Conservation (phyloP, 2,888 invertebrate species). For the Rhopalosiphum nymphaeae region DNA sequence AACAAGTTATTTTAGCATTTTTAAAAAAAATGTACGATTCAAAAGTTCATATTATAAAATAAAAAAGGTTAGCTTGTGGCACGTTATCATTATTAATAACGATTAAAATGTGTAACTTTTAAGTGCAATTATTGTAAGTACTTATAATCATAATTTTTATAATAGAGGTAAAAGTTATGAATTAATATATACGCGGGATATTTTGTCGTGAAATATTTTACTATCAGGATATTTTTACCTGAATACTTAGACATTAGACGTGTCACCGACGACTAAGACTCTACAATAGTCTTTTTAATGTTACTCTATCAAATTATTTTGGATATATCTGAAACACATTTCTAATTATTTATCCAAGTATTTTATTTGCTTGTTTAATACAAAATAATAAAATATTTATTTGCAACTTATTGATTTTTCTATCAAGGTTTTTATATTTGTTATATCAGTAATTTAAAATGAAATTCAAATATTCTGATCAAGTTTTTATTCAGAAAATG, state of each 20-base stretch:
- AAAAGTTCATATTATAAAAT: neutral
- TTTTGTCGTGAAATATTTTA: neutral
- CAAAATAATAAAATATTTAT: neutral
- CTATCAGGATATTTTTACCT: neutral
- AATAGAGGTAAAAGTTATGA: neutral
- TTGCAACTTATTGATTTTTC: neutral
- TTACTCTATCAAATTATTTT: neutral
- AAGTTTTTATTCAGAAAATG: neutral
- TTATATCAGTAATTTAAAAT: neutral
- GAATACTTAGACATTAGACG: neutral
- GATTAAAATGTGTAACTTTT: neutral
- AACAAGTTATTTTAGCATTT: neutral
- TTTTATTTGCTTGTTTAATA: neutral
- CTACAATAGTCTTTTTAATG: neutral
- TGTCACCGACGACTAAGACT: neutral
- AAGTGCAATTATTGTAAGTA: neutral
- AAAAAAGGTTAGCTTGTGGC: neutral
- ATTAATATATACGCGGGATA: neutral
- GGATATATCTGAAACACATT: neutral
- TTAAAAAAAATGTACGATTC: neutral
- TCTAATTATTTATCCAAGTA: neutral
- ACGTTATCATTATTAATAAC: neutral
- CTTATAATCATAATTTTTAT: neutral
- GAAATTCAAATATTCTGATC: slow-evolving; percentile 14
- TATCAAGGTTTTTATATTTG: neutral